phyloP scores from a whole-genome alignment of 64 coral and sea anemone species.

The Stylophora pistillata region DNA sequence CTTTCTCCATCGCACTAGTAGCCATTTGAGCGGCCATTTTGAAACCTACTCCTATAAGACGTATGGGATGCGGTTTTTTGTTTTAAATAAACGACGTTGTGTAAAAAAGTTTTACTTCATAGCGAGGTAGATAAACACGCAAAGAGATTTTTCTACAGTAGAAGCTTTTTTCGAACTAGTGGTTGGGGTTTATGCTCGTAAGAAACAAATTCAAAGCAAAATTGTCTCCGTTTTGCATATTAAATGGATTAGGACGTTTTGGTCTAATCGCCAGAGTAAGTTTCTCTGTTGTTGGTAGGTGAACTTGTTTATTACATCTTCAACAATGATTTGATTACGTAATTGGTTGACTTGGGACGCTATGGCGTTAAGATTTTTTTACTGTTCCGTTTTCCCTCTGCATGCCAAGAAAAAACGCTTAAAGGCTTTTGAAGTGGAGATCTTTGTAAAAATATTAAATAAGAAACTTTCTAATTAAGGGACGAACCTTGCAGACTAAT shows the following conservation, averaged over 20 bases:
- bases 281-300: slow-evolving; percentile 15
- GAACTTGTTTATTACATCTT: not conserved
- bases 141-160: not conserved
- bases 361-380: too few relatives aligned
- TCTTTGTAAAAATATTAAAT: too few relatives aligned
- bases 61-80: not conserved
- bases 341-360: not conserved
- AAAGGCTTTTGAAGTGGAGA: too few relatives aligned
- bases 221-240: not conserved
- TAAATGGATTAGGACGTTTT: not conserved
- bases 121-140: not conserved
- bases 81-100: not conserved
- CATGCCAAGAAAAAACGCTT: too few relatives aligned
- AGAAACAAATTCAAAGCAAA: slow-evolving; percentile 3
- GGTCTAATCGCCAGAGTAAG: not conserved
- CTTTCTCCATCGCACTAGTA: slow-evolving; percentile 52
- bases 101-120: not conserved
- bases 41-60: not conserved
- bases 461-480: too few relatives aligned
- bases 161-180: too few relatives aligned
- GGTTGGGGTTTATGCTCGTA: not conserved
- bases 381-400: too few relatives aligned
- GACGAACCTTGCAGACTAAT: too few relatives aligned
- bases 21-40: slow-evolving; percentile 75
- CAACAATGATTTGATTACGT: not conserved